Percentiles rank a stretch among this genome's conserved stretches.
phyloP scores from a whole-genome alignment of 2,113 vertebrate species.

The Fulmarus glacialis region DNA sequence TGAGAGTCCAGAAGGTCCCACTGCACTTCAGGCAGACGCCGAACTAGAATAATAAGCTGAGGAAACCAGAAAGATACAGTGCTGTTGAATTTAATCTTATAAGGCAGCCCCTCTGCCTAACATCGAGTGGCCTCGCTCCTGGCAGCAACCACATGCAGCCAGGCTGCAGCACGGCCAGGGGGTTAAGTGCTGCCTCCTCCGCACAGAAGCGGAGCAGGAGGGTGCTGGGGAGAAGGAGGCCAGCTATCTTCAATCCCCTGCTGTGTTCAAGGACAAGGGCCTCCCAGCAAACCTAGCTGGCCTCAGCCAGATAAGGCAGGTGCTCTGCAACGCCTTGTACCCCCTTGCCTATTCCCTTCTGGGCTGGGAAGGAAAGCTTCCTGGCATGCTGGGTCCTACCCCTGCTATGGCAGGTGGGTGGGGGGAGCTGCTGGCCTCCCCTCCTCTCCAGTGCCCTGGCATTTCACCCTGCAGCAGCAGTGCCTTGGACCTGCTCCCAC shows the following conservation, averaged over 20 bases:
- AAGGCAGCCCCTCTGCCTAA: background rate
- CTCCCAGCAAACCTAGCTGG: background rate
- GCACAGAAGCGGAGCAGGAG: background rate
- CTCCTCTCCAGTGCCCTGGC: rapidly evolving
- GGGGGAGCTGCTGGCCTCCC: background rate
- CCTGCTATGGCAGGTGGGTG: background rate
- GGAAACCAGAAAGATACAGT: background rate
- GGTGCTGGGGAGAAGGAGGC: background rate
- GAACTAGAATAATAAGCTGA: background rate
- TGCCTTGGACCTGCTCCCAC: background rate
- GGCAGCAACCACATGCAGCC: background rate
- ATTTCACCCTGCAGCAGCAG: background rate
- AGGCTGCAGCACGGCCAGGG: background rate
- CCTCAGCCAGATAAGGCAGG: background rate
- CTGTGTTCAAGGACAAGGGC: background rate
- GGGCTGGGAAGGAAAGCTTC: background rate
- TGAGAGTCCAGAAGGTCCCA: rapidly evolving
- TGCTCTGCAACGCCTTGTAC: background rate
- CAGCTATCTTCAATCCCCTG: background rate
- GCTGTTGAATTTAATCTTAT: background rate
- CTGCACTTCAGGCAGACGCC: background rate
- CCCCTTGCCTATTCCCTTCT: background rate
- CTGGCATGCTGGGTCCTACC: background rate
- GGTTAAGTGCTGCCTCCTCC: background rate
- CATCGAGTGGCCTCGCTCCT: rapidly evolving